Base-by-base conservation (phyloP, 1,140 invertebrate species). In the Ooceraea biroi region DNA sequence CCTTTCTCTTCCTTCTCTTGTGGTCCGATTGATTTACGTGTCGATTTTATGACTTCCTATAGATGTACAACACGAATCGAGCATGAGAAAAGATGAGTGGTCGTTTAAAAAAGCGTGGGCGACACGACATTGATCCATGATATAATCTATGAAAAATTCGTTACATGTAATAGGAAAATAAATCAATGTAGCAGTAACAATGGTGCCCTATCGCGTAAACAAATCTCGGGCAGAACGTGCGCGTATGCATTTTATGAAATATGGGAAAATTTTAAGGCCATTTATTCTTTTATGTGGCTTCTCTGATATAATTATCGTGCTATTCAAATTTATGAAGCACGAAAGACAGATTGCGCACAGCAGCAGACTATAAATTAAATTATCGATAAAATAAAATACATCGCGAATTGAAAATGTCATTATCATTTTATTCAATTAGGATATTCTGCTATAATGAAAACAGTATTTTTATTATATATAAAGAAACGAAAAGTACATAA, bases 131-230 rank as follows among this genome's bases (percentile, higher is more conserved):
- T 77, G 74, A 50, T 66, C 63, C 46, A 77, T 50, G 60, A 66
- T 52, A 60, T 66, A 66, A 77, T 77, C 74, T 77, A 66, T 66
- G 61, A 77, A 76, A 76, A 46, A 66, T 52, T 77, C 19, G 74
- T 66, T 77, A 52, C 19, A 66, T 41, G 61, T 46, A 66, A 36
- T 66, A 77, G 61, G 60, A 65, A 4, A 77, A 77, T 77, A 77
- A 77, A 77, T 77, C 74, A 77, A 55, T 30, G 66, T 52, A 27
- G 60, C 14, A 44, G 44, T 66, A 46, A 66, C 74, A 77, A 36
- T 27, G 22, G 46, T 66, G 74, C 46, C 66, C 46, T 36, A 60
- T 66, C 50, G 60, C 30, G 74, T 66, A 41, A 77, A 77, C 63
- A 77, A 77, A 77, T 66, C 57, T 76, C 41, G 10, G 25, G 11